Evolutionary conservation across 2,113 vertebrate species (phyloP).

Genomic region (Cyanoliseus patagonus): DNA sequence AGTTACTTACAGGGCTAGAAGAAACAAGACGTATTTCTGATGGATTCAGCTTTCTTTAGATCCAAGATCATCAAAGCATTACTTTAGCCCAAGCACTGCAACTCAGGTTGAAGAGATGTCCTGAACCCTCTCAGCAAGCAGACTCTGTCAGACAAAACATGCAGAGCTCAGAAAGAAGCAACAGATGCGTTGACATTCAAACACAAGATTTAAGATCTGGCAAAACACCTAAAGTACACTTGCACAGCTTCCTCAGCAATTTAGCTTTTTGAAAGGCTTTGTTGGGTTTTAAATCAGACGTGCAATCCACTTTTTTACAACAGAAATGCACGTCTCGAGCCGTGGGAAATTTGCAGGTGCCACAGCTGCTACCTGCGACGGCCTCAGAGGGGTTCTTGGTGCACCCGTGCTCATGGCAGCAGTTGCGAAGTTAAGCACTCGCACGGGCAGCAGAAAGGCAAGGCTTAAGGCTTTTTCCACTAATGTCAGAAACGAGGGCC

Average conservation of each 20-base stretch:
- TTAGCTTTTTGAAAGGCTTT: neutral
- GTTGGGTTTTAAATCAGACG: neutral
- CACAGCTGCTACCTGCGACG: fast-evolving
- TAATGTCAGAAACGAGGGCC: fast-evolving
- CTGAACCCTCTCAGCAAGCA: neutral
- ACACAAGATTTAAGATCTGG: fast-evolving
- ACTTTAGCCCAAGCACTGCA: neutral
- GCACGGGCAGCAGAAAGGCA: neutral
- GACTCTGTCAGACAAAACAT: neutral
- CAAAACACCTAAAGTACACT: neutral
- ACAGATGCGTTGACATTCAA: neutral
- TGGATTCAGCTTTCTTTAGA: neutral
- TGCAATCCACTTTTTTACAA: fast-evolving
- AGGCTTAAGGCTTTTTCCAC: fast-evolving
- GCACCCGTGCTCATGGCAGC: fast-evolving
- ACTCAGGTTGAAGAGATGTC: neutral
- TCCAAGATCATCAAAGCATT: neutral
- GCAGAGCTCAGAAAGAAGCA: neutral
- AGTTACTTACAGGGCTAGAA: neutral
- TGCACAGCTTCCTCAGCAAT: fast-evolving
- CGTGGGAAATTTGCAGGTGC: fast-evolving
- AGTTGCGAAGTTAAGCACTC: fast-evolving
- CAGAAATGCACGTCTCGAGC: fast-evolving
- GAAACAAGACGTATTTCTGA: neutral
- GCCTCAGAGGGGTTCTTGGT: fast-evolving